Percentiles rank a stretch among this genome's conserved stretches.
Conservation (phyloP, 2,888 invertebrate genomes). For the Rotaria socialis region DNA sequence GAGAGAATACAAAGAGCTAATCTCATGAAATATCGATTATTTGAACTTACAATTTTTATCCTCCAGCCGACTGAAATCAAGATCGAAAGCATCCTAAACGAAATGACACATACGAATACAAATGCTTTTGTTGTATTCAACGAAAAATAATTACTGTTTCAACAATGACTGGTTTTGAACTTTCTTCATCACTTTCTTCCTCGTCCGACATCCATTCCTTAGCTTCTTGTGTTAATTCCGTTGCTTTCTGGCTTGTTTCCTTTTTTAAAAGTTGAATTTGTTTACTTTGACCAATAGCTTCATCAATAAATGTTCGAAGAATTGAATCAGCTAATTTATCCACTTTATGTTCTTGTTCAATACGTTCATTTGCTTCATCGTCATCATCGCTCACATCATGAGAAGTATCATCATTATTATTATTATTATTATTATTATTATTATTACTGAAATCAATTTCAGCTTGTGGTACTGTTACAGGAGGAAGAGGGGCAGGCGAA, state of each 20-base stretch:
- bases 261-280: neutral
- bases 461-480: neutral
- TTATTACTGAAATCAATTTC: neutral
- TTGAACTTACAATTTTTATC: neutral
- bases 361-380: neutral
- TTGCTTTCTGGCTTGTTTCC: neutral
- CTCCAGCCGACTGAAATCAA: neutral
- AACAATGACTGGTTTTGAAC: neutral
- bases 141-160: neutral
- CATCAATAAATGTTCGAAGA: slow-evolving; percentile 10
- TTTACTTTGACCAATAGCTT: slow-evolving; percentile 29
- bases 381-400: neutral
- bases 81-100: neutral
- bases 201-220: neutral
- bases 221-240: neutral
- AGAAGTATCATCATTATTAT: neutral
- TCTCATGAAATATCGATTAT: too few species aligned
- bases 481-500: neutral
- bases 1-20: too few species aligned
- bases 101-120: too few species aligned
- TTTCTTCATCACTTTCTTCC: neutral
- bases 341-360: neutral
- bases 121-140: neutral
- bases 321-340: neutral
- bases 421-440: neutral